A percentile compares a stretch with the other conserved stretches of the same genome.
These are phyloP conservation scores for Podarcis siculus DNA, from an alignment of 2,797 vertebrate genomes.

Conservation along the genomic window DNA sequence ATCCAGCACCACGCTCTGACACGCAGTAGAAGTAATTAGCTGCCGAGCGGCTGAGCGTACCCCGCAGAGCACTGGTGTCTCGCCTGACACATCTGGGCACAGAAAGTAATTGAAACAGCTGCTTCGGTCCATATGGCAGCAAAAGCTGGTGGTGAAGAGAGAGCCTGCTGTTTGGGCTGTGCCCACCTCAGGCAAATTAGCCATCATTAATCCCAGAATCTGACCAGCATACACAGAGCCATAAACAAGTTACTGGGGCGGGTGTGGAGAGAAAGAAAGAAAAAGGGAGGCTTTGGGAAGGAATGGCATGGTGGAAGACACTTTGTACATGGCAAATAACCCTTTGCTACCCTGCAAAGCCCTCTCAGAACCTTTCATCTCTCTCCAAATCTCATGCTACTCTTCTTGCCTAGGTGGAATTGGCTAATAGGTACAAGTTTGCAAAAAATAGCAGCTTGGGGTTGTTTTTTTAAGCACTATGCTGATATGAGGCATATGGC, in stretches of 20 bases:
- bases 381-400: conserved; percentile 25
- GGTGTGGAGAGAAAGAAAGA: not conserved
- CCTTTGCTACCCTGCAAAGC: not conserved
- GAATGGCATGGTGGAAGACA: conserved; percentile 54
- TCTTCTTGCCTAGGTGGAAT: conserved; percentile 48
- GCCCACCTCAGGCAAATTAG: conserved; percentile 99
- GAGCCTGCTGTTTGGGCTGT: conserved; percentile 82
- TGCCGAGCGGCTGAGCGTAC: conserved; percentile 92
- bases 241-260: conserved; percentile 93
- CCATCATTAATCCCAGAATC: conserved; percentile 99
- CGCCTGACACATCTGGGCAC: conserved; percentile 99
- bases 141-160: conserved; percentile 89
- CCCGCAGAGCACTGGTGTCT: conserved; percentile 95
- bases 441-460: conserved; percentile 64
- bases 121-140: conserved; percentile 99
- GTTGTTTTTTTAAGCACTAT: conserved; percentile 56
- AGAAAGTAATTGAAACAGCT: conserved; percentile 99
- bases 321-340: conserved; percentile 58
- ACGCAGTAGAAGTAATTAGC: conserved; percentile 99
- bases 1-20: conserved; percentile 87
- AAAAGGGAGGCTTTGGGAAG: conserved; percentile 26
- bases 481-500: conserved; percentile 58
- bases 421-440: conserved; percentile 60
- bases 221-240: conserved; percentile 96
- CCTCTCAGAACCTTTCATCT: not conserved